A percentile compares a stretch with the other conserved stretches of the same genome.
phyloP scores from a whole-genome alignment of 2,797 vertebrate species.

The Molossus alvarezi region DNA sequence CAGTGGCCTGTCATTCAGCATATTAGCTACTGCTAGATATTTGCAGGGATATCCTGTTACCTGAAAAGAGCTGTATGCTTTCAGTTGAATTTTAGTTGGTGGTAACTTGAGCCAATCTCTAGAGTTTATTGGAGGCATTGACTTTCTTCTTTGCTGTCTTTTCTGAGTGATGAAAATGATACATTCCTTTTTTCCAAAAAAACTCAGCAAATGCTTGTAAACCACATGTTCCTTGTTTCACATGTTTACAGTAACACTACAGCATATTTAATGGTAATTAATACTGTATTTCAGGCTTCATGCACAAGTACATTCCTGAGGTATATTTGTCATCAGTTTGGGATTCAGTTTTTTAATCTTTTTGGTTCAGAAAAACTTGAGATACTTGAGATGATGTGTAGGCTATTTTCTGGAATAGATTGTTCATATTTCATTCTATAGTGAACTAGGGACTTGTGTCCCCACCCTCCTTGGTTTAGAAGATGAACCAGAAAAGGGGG shows the following conservation, averaged over 20 bases:
- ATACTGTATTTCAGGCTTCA: conserved; percentile 64
- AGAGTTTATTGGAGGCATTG: conserved; percentile 69
- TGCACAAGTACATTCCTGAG: conserved; percentile 71
- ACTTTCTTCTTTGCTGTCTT: conserved; percentile 74
- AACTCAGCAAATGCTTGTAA: conserved; percentile 77
- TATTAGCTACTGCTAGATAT: conserved; percentile 71
- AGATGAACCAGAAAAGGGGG: conserved; percentile 27
- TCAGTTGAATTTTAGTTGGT: conserved; percentile 73
- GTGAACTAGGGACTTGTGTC: conserved; percentile 23
- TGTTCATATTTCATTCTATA: conserved; percentile 62
- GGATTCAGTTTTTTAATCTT: conserved; percentile 74
- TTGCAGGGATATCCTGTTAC: conserved; percentile 73
- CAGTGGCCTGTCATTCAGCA: conserved; percentile 67
- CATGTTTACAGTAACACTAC: conserved; percentile 75
- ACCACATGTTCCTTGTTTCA: conserved; percentile 72
- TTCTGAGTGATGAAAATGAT: conserved; percentile 71
- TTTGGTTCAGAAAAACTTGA: conserved; percentile 66
- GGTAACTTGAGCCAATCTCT: conserved; percentile 67
- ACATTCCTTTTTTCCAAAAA: conserved; percentile 62
- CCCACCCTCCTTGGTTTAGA: conserved; percentile 65
- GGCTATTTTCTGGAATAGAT: conserved; percentile 73
- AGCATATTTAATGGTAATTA: conserved; percentile 74
- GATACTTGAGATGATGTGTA: conserved; percentile 48
- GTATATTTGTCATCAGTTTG: conserved; percentile 73
- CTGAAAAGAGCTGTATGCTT: conserved; percentile 70